A percentile compares a stretch with the other conserved stretches of the same genome.
Conservation (phyloP, 2,888 invertebrate species). For the Platypus cylindrus region DNA sequence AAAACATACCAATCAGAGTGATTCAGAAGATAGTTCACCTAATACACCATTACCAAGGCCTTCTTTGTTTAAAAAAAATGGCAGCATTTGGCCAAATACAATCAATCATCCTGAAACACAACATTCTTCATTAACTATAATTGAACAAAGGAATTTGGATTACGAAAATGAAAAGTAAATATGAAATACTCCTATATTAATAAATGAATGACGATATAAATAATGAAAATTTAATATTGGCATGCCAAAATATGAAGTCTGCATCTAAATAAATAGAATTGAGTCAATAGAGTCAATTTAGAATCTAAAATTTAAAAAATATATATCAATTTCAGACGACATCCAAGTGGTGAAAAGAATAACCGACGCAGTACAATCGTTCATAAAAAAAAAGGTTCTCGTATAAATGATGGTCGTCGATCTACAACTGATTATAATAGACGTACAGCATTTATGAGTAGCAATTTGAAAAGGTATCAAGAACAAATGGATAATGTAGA, state of each 20-base stretch:
- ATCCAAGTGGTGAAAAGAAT: no score
- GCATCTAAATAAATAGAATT: no score
- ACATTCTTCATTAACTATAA: conserved; percentile 10
- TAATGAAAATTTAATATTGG: no score
- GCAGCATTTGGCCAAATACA: conserved; percentile 4
- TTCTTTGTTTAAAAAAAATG: conserved; percentile 18
- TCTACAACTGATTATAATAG: conserved; percentile 30
- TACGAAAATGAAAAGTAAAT: conserved; percentile 10
- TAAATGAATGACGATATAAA: no score
- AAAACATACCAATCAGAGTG: no score
- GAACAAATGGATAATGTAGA: conserved; percentile 56
- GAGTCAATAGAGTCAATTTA: no score
- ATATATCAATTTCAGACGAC: no score
- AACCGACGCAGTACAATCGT: conserved; percentile 11
- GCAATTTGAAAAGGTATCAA: conserved; percentile 50
- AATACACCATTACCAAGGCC: conserved; percentile 11
- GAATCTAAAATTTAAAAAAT: no score
- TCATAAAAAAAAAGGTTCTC: conserved; percentile 19
- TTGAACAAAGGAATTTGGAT: conserved; percentile 13
- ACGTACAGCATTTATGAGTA: conserved; percentile 56
- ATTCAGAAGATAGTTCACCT: conserved; percentile 3
- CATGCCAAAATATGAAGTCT: no score
- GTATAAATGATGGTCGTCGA: conserved; percentile 18
- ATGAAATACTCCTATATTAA: no score
- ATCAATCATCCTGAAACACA: conserved; percentile 6